Conservation (phyloP, 2,888 invertebrate species). For the Danaus chrysippus region DNA sequence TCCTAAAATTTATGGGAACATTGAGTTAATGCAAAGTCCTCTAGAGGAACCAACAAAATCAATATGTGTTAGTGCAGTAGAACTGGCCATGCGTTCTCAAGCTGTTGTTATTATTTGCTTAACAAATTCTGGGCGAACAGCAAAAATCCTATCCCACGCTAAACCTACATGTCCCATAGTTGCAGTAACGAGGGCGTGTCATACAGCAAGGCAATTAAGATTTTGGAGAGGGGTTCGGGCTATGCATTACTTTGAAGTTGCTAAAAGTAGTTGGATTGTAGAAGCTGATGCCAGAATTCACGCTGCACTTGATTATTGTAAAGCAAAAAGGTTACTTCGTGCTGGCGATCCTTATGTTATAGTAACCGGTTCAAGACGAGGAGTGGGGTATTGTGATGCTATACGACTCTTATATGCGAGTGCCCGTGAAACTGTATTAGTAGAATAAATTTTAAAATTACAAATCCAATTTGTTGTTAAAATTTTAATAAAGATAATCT, state of each 20-base stretch:
- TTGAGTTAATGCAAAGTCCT: conserved; percentile 79
- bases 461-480: not conserved
- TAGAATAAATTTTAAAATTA: conserved; percentile 25
- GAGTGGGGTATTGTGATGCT: conserved; percentile 67
- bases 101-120: conserved; percentile 84
- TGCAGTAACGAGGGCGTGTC: conserved; percentile 83
- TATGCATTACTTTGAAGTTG: conserved; percentile 70
- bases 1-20: conserved; percentile 86
- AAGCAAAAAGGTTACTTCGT: conserved; percentile 60
- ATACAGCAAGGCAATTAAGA: conserved; percentile 81
- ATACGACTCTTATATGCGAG: conserved; percentile 65
- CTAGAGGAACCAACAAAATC: conserved; percentile 78
- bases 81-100: conserved; percentile 58
- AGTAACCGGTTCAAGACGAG: conserved; percentile 60
- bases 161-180: conserved; percentile 87
- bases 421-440: conserved; percentile 49
- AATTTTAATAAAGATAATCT: not conserved
- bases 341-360: conserved; percentile 68
- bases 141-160: conserved; percentile 83
- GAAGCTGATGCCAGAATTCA: conserved; percentile 63
- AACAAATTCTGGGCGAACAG: conserved; percentile 86
- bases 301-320: conserved; percentile 67
- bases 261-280: conserved; percentile 50
- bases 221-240: conserved; percentile 76
- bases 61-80: conserved; percentile 62